phyloP scores from a whole-genome alignment of 2,113 vertebrate genomes.

The Gopherus evgoodei region DNA sequence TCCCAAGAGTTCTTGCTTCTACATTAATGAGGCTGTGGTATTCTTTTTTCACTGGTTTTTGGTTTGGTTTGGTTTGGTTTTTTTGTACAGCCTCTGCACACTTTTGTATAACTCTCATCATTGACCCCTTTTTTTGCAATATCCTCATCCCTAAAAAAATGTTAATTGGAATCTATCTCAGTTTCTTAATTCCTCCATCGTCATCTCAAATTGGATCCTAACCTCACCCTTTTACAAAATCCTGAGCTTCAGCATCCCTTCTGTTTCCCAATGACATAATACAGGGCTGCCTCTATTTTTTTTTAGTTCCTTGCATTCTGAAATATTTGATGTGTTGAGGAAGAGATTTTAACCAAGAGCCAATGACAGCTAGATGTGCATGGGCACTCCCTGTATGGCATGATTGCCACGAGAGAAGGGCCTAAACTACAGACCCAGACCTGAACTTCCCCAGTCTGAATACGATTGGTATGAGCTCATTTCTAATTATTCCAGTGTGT shows the following conservation, averaged over 20 bases:
- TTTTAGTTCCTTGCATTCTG: slow-evolving; percentile 17
- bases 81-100: neutral
- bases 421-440: neutral
- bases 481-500: too few species aligned
- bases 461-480: neutral
- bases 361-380: neutral
- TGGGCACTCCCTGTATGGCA: accelerated
- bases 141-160: slow-evolving; percentile 14
- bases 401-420: neutral
- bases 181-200: slow-evolving; percentile 32
- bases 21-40: neutral
- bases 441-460: neutral
- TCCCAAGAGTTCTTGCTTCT: neutral
- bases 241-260: neutral
- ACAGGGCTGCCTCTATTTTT: slow-evolving; percentile 14
- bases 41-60: neutral
- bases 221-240: neutral
- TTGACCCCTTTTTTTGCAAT: neutral
- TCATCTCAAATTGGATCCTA: slow-evolving; percentile 39
- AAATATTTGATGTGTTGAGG: neutral
- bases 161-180: neutral
- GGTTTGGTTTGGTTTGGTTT: neutral
- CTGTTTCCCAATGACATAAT: neutral
- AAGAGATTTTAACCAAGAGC: slow-evolving; percentile 14
- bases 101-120: neutral